Percentiles rank a stretch among this genome's conserved stretches.
phyloP scores from a whole-genome alignment of 1,140 invertebrate genomes.

The Elymnias hypermnestra region DNA sequence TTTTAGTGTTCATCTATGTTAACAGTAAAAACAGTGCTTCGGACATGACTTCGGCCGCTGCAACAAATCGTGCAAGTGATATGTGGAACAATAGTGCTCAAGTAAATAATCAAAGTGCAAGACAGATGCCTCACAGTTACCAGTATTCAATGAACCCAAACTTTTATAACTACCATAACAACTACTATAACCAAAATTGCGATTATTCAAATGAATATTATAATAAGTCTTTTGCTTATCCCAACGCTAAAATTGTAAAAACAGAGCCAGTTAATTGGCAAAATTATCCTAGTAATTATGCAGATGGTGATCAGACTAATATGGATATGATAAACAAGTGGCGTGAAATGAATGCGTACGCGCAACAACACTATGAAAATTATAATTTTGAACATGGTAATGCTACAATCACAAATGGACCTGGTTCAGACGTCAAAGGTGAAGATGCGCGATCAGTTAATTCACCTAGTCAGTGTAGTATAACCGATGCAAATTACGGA shows the following conservation, averaged over 20 bases:
- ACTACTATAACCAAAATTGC: slow-evolving; percentile 37
- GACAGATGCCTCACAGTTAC: slow-evolving; percentile 34
- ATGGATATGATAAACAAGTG: slow-evolving; percentile 51
- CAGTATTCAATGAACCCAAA: slow-evolving; percentile 32
- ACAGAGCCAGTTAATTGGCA: slow-evolving; percentile 47
- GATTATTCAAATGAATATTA: slow-evolving; percentile 35
- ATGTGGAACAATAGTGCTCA: slow-evolving; percentile 57
- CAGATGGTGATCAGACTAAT: slow-evolving; percentile 32
- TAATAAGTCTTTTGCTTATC: slow-evolving; percentile 10
- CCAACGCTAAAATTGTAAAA: slow-evolving; percentile 36
- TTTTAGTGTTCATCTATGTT: slow-evolving; percentile 29
- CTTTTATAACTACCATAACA: slow-evolving; percentile 42
- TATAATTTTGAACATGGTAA: slow-evolving; percentile 36
- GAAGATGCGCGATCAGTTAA: slow-evolving; percentile 40
- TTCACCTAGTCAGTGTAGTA: slow-evolving; percentile 50
- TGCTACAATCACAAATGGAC: slow-evolving; percentile 21
- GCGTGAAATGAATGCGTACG: slow-evolving; percentile 44
- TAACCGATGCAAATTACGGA: slow-evolving; percentile 50
- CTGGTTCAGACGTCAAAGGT: slow-evolving; percentile 25
- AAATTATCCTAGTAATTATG: slow-evolving; percentile 40
- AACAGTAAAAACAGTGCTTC: slow-evolving; percentile 19
- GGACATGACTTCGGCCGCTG: slow-evolving; percentile 48
- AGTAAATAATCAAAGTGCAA: slow-evolving; percentile 39
- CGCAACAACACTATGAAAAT: slow-evolving; percentile 34
- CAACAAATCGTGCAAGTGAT: slow-evolving; percentile 53